phyloP scores from a whole-genome alignment of 2,113 vertebrate species.

The Ivindomyrus marchei region DNA sequence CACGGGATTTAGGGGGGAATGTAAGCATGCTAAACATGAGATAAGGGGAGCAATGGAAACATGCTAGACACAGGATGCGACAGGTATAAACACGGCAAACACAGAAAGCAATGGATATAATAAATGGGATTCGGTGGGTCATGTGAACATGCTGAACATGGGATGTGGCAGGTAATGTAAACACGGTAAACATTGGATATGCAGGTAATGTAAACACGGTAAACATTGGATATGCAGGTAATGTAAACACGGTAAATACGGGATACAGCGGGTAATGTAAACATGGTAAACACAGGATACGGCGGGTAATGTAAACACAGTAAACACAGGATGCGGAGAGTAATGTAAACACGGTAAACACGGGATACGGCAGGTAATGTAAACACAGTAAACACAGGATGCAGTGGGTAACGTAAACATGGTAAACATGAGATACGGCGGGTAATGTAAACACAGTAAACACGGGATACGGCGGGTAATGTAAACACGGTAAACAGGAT shows the following conservation, averaged over 20 bases:
- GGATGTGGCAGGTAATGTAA: neutral
- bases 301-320: neutral
- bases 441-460: neutral
- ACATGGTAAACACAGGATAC: neutral
- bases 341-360: neutral
- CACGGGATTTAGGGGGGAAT: neutral
- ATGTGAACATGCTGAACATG: neutral
- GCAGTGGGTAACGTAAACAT: neutral
- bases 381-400: neutral
- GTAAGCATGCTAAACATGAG: neutral
- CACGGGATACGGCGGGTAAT: neutral
- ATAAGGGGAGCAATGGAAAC: neutral
- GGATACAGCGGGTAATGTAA: neutral
- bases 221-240: neutral
- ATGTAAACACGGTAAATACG: neutral
- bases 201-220: neutral
- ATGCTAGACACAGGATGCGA: no score
- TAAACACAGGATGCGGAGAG: neutral
- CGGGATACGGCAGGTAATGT: neutral
- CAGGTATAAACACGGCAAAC: neutral
- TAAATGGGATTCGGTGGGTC: neutral
- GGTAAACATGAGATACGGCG: neutral
- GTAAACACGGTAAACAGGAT: no score
- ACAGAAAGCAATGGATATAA: neutral
- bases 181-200: neutral